Percentiles rank a stretch among this genome's conserved stretches.
These are phyloP conservation scores for Gyps fulvus DNA, from an alignment of 2,113 vertebrate genomes.

Conservation along the genomic window DNA sequence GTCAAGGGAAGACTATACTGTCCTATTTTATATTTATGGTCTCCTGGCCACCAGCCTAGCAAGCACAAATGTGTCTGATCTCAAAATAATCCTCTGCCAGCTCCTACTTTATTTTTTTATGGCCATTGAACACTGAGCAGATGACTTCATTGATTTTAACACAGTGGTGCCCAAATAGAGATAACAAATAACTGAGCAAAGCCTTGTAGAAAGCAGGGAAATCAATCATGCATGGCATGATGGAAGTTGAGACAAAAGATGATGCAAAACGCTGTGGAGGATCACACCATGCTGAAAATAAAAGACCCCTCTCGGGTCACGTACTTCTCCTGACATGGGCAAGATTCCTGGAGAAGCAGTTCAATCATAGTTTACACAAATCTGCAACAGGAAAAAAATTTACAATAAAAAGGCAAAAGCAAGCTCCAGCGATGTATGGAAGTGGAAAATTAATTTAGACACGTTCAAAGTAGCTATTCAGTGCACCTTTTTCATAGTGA, in stretches of 20 bases:
- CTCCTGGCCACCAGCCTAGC: background rate
- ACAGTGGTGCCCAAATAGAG: background rate
- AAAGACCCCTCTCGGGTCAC: background rate
- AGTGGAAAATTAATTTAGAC: background rate
- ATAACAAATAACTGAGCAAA: background rate
- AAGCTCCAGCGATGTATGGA: rapidly evolving
- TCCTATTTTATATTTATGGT: background rate
- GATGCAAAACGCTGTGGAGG: rapidly evolving
- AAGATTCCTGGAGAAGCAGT: background rate
- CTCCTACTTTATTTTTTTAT: background rate
- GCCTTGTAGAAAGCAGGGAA: background rate
- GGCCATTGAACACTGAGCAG: background rate
- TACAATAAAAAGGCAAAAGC: background rate
- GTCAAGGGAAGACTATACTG: background rate
- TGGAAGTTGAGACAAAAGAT: background rate
- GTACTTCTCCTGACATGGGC: background rate
- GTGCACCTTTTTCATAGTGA: background rate
- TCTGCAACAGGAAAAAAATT: background rate
- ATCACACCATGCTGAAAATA: background rate
- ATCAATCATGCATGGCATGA: background rate
- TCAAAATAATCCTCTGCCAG: background rate
- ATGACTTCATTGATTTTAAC: background rate
- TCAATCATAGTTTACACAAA: background rate
- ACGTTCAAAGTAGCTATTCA: rapidly evolving
- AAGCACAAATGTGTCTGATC: background rate